phyloP scores from a whole-genome alignment of 1,140 invertebrate species.

The Drosophila albomicans region DNA sequence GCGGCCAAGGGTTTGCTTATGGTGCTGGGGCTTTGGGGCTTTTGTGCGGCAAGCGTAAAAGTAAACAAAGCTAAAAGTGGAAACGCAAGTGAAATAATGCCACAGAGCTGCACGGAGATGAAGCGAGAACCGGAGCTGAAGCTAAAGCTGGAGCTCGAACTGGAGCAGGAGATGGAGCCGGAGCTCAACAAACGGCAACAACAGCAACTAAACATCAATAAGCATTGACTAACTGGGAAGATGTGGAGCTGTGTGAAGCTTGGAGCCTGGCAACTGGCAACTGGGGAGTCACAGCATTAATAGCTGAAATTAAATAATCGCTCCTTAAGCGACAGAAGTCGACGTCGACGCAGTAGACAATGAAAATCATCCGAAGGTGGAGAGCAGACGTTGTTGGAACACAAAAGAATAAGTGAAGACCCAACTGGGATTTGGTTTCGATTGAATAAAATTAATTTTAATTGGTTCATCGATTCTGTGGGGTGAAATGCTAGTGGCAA shows the following conservation, averaged over 20 bases:
- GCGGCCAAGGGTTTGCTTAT: constrained; percentile 21
- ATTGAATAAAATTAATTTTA: constrained; percentile 81
- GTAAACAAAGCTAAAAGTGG: constrained; percentile 79
- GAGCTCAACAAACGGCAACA: constrained; percentile 48
- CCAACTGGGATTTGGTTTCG: constrained; percentile 72
- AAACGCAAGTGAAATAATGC: constrained; percentile 74
- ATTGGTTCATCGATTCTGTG: constrained; percentile 51
- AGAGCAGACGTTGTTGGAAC: not conserved
- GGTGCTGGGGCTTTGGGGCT: constrained; percentile 70
- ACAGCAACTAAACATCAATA: constrained; percentile 77
- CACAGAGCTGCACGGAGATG: constrained; percentile 43
- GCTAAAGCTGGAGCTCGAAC: constrained; percentile 5
- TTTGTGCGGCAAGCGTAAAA: constrained; percentile 75
- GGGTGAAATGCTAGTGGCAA: constrained; percentile 5
- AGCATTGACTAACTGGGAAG: constrained; percentile 78
- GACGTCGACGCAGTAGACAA: not conserved
- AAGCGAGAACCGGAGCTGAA: constrained; percentile 9
- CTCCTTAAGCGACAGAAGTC: constrained; percentile 63
- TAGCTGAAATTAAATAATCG: constrained; percentile 81
- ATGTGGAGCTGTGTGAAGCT: constrained; percentile 13
- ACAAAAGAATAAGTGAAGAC: constrained; percentile 77
- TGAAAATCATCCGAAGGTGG: not conserved
- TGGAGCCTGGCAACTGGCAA: constrained; percentile 49
- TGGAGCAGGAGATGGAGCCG: not conserved
- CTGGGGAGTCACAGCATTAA: constrained; percentile 66